Evolutionary conservation across 2,113 vertebrate genomes (phyloP).

Genomic region (Manacus vitellinus): DNA sequence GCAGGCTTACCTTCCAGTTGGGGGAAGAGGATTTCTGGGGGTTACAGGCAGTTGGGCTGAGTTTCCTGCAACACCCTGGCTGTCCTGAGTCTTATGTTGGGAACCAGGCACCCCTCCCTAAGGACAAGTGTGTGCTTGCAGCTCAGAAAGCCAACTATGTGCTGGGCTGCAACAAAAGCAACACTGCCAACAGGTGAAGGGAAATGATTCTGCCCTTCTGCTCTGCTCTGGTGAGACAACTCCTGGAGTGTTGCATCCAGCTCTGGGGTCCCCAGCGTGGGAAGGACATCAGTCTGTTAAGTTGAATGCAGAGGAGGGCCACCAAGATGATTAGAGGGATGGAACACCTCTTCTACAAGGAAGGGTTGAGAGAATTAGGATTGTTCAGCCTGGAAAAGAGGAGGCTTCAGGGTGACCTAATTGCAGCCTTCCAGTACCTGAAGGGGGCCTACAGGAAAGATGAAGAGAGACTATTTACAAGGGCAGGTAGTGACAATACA

Average conservation of each 20-base stretch:
- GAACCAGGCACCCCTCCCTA: neutral
- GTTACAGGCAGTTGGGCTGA: neutral
- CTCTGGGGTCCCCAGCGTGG: neutral
- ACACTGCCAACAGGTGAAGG: neutral
- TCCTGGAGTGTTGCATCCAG: neutral
- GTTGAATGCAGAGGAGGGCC: neutral
- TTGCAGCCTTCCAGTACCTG: neutral
- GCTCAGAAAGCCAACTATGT: accelerated
- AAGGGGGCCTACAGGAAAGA: neutral
- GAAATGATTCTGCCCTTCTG: neutral
- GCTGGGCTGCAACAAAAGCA: neutral
- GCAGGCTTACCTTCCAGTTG: neutral
- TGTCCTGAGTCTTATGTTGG: neutral
- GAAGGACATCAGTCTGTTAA: neutral
- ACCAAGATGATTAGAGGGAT: neutral
- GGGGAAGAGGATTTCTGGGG: neutral
- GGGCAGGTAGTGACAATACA: neutral
- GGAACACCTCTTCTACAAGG: neutral
- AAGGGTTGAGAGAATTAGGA: neutral
- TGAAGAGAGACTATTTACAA: neutral
- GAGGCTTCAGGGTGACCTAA: neutral
- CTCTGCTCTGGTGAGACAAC: neutral
- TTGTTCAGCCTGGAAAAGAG: neutral
- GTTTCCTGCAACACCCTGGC: neutral
- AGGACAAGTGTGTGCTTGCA: neutral